phyloP scores from a whole-genome alignment of 2,113 vertebrate genomes.

The Clarias gariepinus region DNA sequence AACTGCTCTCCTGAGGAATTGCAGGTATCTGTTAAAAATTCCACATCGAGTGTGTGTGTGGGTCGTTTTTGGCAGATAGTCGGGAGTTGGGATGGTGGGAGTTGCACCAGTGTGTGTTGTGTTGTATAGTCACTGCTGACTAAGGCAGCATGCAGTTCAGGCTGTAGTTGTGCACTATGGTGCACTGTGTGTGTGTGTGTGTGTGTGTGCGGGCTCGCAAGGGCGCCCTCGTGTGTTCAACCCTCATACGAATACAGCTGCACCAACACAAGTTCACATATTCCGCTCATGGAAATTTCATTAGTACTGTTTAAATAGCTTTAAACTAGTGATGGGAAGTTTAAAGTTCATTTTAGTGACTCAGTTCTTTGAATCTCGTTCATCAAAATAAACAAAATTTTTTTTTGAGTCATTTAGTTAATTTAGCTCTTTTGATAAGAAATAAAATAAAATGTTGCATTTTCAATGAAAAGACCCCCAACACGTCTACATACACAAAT shows the following conservation, averaged over 20 bases:
- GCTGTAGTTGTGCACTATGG: background rate
- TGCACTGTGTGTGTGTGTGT: constrained; percentile 7
- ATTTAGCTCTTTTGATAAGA: too few relatives aligned
- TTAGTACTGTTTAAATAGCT: background rate
- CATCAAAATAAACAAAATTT: too few relatives aligned
- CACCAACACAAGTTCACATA: constrained; percentile 5
- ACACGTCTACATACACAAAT: too few relatives aligned
- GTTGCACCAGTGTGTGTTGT: background rate
- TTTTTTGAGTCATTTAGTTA: too few relatives aligned
- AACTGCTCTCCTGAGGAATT: background rate
- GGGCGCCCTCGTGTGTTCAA: constrained; percentile 64
- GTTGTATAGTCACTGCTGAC: constrained; percentile 1
- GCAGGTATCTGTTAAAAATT: background rate
- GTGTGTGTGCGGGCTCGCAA: background rate
- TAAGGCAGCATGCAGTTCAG: background rate
- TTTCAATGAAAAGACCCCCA: too few relatives aligned
- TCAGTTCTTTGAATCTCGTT: too few relatives aligned
- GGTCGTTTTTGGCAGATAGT: background rate
- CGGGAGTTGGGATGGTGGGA: background rate
- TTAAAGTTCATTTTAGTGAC: too few relatives aligned
- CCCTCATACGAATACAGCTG: constrained; percentile 26
- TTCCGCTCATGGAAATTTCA: background rate
- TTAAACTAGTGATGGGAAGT: background rate
- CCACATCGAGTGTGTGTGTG: background rate
- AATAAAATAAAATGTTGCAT: too few relatives aligned